Base-by-base conservation (phyloP, 1,140 invertebrate species). In the Pseudomyrmex sp. region DNA sequence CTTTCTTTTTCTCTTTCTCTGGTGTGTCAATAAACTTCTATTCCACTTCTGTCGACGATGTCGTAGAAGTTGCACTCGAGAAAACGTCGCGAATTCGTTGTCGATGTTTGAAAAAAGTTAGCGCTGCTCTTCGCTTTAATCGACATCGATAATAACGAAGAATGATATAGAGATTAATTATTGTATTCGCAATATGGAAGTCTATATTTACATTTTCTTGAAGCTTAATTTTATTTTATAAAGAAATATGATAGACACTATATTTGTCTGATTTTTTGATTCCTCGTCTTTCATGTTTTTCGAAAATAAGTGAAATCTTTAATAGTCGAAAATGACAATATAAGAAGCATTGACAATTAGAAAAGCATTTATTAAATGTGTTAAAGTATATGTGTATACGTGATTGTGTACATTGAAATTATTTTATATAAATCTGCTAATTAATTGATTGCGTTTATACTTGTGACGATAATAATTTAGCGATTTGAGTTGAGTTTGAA, bases 1-100 rank as follows among this genome's bases (percentile, higher is more conserved):
- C 2, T 20, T 48, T 9, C 54, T 12, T 1, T 13, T 20, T 50
- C 65, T n/a, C 44, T 70, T 70, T 59, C 23, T 48, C 44, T 61
- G 23, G 58, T 20, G 23, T 70, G 66, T 80, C 76, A 80, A 80
- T 80, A 72, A 70, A 54, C 54, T 80, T 72, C 54, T 50, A 80
- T 59, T 48, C 46, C 46, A 72, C 23, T 80, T 72, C 35, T 59
- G 20, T 79, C 50, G 50, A n/a, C 52, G 20, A 26, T 54, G 50
- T 70, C 66, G 54, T 44, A 26, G 12, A 12, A 80, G 44, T 59
- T 80, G 20, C 44, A 70, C 56, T 61, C 54, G 46, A 80, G 46
- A 35, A 72, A 80, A 59, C 12, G 35, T 80, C 66, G 18, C 54
- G n/a, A 56, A n/a, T 35, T 69, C 44, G 46, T 79, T 5, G 48